A percentile compares a stretch with the other conserved stretches of the same genome.
phyloP scores from a whole-genome alignment of 2,113 vertebrate genomes.

The Lophura nycthemera region DNA sequence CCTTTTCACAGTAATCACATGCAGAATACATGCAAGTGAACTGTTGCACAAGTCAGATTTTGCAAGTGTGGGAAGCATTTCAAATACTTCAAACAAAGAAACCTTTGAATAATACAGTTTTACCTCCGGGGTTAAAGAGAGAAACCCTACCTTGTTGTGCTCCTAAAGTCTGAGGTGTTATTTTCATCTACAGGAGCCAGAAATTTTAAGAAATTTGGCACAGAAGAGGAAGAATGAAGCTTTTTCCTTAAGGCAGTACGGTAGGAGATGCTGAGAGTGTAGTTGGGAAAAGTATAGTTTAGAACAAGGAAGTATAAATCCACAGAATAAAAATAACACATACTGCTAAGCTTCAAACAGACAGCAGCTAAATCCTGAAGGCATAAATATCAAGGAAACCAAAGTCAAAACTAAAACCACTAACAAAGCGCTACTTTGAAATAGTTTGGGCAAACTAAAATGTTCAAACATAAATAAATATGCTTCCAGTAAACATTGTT shows the following conservation, averaged over 20 bases:
- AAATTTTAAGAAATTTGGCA: slow-evolving; percentile 99
- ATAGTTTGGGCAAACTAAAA: neutral
- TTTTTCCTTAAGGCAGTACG: slow-evolving; percentile 92
- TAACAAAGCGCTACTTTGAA: neutral
- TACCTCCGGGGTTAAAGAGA: slow-evolving; percentile 23
- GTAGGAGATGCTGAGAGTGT: slow-evolving; percentile 85
- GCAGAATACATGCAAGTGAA: slow-evolving; percentile 8
- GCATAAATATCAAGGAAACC: slow-evolving; percentile 3
- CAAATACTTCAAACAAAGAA: slow-evolving; percentile 20
- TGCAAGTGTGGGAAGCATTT: neutral
- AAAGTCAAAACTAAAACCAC: slow-evolving; percentile 20
- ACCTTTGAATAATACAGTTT: slow-evolving; percentile 29
- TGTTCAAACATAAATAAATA: neutral
- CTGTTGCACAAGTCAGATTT: neutral
- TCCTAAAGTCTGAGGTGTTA: slow-evolving; percentile 87
- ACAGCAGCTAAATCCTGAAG: slow-evolving; percentile 26
- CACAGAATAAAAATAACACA: slow-evolving; percentile 63
- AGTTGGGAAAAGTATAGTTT: slow-evolving; percentile 78
- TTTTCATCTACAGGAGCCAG: slow-evolving; percentile 95
- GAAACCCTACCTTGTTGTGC: slow-evolving; percentile 82
- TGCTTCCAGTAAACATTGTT: neutral
- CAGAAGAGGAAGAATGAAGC: slow-evolving; percentile 95
- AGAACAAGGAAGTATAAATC: slow-evolving; percentile 69
- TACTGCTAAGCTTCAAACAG: slow-evolving; percentile 46
- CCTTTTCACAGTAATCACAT: slow-evolving; percentile 1